Evolutionary conservation across 2,113 vertebrate genomes (phyloP), one percentile per base, ranked within the genome.

Genomic region (Neomonachus schauinslandi): DNA sequence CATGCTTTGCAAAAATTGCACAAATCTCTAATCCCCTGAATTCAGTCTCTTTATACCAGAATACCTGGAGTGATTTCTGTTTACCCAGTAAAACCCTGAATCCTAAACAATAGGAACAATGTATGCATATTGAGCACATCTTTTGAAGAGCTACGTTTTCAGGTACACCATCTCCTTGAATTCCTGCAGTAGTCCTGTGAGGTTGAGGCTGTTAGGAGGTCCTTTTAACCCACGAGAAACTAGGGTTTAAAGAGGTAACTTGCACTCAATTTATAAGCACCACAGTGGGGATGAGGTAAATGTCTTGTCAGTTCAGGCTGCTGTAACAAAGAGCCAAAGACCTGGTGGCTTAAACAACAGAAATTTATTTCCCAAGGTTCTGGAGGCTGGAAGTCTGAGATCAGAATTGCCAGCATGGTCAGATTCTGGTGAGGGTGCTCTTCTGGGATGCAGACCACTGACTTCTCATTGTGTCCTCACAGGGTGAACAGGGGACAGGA

Each of bases 401-500:
- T 83, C 55, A 51, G 13, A 16, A 21, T n/a, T n/a, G 5, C 31
- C 19, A 2, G 19, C 26, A 57, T 53, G 65, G 39, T n/a, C 6
- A 0, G 26, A 80, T 74, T 72, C 39, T 83, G n/a, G n/a, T 26
- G 26, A 83, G n/a, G 69, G 19, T 2, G 1, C 19, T 55, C 55
- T 82, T 74, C 42, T 19, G 21, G 12, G 12, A 2, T 84, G 39
- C 7, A 13, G 31, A 74, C 55, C 59, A 11, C 42, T 74, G 53
- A 51, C 42, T 72, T 72, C 49, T n/a, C 49, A 22, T 31, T 28
- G 61, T 39, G 31, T 24, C 22, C 12, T 81, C 65, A 82, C 0
- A 1, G n/a, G 39, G 53, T 33, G 80, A 31, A 31, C 80, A 61
- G 21, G 51, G 9, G 2, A 14, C 0, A 0, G n/a, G 12, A 7